Conservation (phyloP, 2,888 invertebrate species). For the Hirtodrosophila confusa region DNA sequence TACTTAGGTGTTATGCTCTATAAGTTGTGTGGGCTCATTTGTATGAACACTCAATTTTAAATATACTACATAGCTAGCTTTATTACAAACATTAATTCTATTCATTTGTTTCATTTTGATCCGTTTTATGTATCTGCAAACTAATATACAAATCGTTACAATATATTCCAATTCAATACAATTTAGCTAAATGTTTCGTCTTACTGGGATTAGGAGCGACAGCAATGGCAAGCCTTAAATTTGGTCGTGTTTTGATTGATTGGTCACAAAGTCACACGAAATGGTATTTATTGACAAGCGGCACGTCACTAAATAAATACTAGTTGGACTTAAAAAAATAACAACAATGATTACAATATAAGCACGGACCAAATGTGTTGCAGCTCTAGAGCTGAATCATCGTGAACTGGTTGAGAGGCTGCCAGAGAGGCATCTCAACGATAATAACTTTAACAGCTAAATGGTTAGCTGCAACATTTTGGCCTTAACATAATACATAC, state of each 20-base stretch:
- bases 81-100: conserved; percentile 52
- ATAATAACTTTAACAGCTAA: conserved; percentile 8
- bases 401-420: background rate
- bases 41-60: conserved; percentile 43
- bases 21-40: conserved; percentile 19
- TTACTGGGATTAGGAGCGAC: conserved; percentile 26
- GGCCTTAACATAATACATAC: conserved; percentile 17
- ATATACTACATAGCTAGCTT: conserved; percentile 44
- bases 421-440: background rate
- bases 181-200: conserved; percentile 31
- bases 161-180: conserved; percentile 29
- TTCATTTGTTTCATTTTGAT: conserved; percentile 46
- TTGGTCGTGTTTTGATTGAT: conserved; percentile 18
- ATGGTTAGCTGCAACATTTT: conserved; percentile 29
- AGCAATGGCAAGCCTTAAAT: conserved; percentile 29
- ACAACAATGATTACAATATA: conserved; percentile 58
- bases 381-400: background rate
- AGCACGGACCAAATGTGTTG: conserved; percentile 19
- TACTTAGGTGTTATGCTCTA: background rate
- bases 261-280: conserved; percentile 11
- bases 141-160: conserved; percentile 19
- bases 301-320: conserved; percentile 43
- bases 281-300: conserved; percentile 21
- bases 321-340: conserved; percentile 70
- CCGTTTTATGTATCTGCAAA: conserved; percentile 25